Percentiles rank a stretch among this genome's conserved stretches.
Conservation (phyloP, 2,113 vertebrate species). For the Actinemys pallida region DNA sequence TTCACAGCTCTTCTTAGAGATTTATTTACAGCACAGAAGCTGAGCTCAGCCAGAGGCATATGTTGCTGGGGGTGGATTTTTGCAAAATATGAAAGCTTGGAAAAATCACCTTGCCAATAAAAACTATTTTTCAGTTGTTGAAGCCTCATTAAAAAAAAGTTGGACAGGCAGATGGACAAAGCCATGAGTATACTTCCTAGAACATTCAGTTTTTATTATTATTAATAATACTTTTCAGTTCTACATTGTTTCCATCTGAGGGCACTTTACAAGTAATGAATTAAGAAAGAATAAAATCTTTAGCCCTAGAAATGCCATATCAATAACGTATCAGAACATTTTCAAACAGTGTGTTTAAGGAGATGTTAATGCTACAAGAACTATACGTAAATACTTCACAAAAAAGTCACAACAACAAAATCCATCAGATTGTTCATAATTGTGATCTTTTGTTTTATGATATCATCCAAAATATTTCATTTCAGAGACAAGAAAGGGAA, state of each 20-base stretch:
- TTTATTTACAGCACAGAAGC: background rate
- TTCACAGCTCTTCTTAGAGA: background rate
- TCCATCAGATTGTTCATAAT: background rate
- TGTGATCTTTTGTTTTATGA: background rate
- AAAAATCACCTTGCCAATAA: background rate
- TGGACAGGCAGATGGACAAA: background rate
- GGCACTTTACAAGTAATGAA: background rate
- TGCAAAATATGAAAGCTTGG: background rate
- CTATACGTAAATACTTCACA: background rate
- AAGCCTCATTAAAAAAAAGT: background rate
- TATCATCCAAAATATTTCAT: background rate
- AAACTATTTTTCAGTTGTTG: background rate
- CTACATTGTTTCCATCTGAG: background rate
- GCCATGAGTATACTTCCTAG: background rate
- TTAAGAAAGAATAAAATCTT: background rate
- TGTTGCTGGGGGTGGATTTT: background rate
- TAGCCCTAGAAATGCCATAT: background rate
- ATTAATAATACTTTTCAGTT: background rate
- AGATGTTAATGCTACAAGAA: background rate
- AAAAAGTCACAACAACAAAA: accelerated
- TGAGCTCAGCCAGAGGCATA: background rate
- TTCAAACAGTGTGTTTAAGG: background rate
- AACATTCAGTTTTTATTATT: background rate
- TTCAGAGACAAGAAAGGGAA: background rate
- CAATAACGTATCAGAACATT: background rate